Evolutionary conservation across 2,888 invertebrate species (phyloP).

Genomic region (Tribolium freemani): DNA sequence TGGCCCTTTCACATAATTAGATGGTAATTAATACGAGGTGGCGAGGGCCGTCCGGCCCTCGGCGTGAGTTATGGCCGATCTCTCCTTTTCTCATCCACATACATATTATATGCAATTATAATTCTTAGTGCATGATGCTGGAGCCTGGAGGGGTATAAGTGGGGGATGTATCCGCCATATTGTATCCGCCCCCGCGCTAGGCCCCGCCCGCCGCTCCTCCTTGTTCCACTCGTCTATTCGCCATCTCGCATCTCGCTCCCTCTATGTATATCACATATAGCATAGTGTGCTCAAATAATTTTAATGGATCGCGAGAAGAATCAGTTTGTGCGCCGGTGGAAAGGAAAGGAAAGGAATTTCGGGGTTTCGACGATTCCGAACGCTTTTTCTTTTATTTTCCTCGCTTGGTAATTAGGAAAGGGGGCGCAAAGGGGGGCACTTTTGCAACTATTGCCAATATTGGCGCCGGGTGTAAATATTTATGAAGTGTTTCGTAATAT

Average conservation of each 20-base stretch:
- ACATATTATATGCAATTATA: conserved; percentile 69
- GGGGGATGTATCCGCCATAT: conserved; percentile 68
- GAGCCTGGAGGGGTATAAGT: conserved; percentile 61
- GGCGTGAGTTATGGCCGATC: conserved; percentile 61
- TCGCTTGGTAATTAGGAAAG: neutral
- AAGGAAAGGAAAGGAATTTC: conserved; percentile 58
- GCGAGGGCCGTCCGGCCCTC: conserved; percentile 40
- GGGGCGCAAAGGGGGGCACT: neutral
- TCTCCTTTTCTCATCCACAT: conserved; percentile 57
- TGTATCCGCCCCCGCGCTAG: conserved; percentile 67
- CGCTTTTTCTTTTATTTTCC: conserved; percentile 53
- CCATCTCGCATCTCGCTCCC: conserved; percentile 55
- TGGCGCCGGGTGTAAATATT: conserved; percentile 34
- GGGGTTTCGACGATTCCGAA: conserved; percentile 47
- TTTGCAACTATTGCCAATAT: conserved; percentile 17
- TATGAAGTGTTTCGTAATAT: conserved; percentile 34
- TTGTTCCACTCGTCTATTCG: conserved; percentile 50
- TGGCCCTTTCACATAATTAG: conserved; percentile 57
- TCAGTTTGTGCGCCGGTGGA: conserved; percentile 62
- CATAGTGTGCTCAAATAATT: conserved; percentile 66
- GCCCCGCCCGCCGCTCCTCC: conserved; percentile 62
- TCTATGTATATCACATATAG: conserved; percentile 65
- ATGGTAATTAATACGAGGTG: conserved; percentile 65
- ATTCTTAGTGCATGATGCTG: conserved; percentile 67
- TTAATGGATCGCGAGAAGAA: conserved; percentile 68